Evolutionary conservation across 2,113 vertebrate species (phyloP), one percentile per base, ranked within the genome.

Genomic region (Sporophila hypoxantha): DNA sequence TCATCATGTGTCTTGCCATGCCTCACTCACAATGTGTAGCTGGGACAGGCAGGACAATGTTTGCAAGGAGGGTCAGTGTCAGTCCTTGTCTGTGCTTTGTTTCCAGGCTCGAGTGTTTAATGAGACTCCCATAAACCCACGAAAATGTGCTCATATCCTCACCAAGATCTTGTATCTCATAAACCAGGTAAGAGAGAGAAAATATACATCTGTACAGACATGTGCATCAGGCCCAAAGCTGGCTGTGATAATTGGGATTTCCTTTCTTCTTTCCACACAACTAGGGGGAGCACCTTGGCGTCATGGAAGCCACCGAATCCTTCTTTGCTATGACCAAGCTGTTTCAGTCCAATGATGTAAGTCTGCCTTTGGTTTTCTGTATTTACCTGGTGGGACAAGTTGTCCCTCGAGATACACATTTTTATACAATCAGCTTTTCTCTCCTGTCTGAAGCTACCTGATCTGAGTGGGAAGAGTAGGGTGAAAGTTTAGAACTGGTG

Each of bases 261-360:
- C 34, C 30, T 92, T 86, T 30, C 49, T 67, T 65, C 53, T 68
- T 91, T 82, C 69, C 52, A 30, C 62, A 82, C 22, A 41, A 66
- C 20, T 32, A 99, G 99, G 99, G 99, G 22, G 99, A 99, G 76
- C 98, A 99, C 88, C 97, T 99, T 94, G 99, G 99, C 89, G 99
- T 98, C 89, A 99, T 97, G 3, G 99, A 99, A 97, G 99, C 99
- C 14, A 99, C 99, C 0, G 99, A 99, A 93, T 98, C 98, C 32
- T 99, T 99, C 96, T 99, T 99, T 94, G 99, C 99, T 15, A 99
- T 99, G 99, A 99, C 99, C 61, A 98, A 98, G 76, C 98, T 99
- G 73, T 99, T 99, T 93, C 99, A 99, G 96, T 99, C 99, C 75
- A 99, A 98, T 66, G 99, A 99, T 87, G 99, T 99, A 96, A 98